Conservation (phyloP, 2,113 vertebrate genomes). For the Vireo altiloquus region DNA sequence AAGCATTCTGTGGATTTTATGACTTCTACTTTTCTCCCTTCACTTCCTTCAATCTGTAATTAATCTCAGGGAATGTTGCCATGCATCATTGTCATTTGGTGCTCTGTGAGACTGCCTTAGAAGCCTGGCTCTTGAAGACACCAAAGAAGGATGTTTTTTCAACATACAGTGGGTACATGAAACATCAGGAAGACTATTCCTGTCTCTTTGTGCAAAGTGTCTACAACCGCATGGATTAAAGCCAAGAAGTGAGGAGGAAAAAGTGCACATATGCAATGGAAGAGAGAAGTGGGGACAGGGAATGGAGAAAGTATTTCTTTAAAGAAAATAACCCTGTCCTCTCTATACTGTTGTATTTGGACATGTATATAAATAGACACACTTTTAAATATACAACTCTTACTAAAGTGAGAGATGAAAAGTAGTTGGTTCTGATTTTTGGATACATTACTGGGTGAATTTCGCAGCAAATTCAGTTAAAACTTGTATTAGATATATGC, state of each 20-base stretch:
- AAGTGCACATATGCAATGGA: not conserved
- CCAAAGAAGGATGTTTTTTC: not conserved
- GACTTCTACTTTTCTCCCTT: conserved; percentile 15
- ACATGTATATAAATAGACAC: not conserved
- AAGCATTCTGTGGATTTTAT: conserved; percentile 33
- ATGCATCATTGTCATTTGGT: not conserved
- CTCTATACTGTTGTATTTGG: not conserved
- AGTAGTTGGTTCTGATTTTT: not conserved
- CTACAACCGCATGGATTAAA: not conserved
- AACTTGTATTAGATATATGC: not conserved
- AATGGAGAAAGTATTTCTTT: not conserved
- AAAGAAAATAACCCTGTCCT: not conserved
- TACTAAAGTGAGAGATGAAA: not conserved
- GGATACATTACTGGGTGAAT: not conserved
- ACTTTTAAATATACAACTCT: not conserved
- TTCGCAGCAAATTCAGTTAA: not conserved
- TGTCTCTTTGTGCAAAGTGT: not conserved
- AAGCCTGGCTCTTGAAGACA: not conserved
- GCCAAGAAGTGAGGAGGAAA: not conserved
- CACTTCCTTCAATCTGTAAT: conserved; percentile 25
- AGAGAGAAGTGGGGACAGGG: not conserved
- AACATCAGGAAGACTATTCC: not conserved
- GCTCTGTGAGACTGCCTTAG: not conserved
- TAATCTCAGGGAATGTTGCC: conserved; percentile 12
- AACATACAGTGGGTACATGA: not conserved